These are phyloP conservation scores for Euplexia lucipara DNA, from an alignment of 2,888 invertebrate genomes.

Conservation along the genomic window DNA sequence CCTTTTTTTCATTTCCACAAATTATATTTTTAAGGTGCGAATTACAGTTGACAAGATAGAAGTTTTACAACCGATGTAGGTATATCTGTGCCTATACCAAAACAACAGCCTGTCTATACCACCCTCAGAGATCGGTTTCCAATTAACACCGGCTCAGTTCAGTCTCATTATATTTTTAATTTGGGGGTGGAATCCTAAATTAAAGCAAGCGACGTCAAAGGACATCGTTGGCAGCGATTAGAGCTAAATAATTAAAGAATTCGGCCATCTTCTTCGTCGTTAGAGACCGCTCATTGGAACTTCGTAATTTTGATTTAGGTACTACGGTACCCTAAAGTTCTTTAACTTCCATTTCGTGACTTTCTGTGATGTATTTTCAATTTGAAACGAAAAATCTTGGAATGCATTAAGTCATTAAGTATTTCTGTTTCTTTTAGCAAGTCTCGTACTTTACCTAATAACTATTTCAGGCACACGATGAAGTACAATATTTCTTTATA, in stretches of 20 bases:
- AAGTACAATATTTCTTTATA: too few relatives aligned
- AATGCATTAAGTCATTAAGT: conserved; percentile 38
- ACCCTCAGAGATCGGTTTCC: conserved; percentile 88
- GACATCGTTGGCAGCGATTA: conserved; percentile 88
- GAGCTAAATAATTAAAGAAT: conserved; percentile 91
- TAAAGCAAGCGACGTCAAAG: conserved; percentile 90
- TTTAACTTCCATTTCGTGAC: conserved; percentile 69
- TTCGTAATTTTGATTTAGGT: conserved; percentile 86
- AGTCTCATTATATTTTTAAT: conserved; percentile 91
- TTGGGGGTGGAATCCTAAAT: conserved; percentile 90
- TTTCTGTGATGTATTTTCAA: conserved; percentile 64
- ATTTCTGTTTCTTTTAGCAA: background rate
- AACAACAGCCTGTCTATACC: conserved; percentile 71
- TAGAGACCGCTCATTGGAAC: conserved; percentile 83
- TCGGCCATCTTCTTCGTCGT: conserved; percentile 88
- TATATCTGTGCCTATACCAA: conserved; percentile 22
- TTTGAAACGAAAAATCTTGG: conserved; percentile 43
- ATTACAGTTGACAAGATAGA: too few relatives aligned
- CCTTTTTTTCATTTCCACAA: background rate
- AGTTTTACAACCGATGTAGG: background rate
- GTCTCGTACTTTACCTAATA: too few relatives aligned
- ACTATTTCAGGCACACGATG: too few relatives aligned
- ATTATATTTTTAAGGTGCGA: too few relatives aligned
- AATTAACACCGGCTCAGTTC: conserved; percentile 88
- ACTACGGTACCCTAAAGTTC: conserved; percentile 70